Conservation (phyloP, 2,797 vertebrate genomes). For the Tinamus major region DNA sequence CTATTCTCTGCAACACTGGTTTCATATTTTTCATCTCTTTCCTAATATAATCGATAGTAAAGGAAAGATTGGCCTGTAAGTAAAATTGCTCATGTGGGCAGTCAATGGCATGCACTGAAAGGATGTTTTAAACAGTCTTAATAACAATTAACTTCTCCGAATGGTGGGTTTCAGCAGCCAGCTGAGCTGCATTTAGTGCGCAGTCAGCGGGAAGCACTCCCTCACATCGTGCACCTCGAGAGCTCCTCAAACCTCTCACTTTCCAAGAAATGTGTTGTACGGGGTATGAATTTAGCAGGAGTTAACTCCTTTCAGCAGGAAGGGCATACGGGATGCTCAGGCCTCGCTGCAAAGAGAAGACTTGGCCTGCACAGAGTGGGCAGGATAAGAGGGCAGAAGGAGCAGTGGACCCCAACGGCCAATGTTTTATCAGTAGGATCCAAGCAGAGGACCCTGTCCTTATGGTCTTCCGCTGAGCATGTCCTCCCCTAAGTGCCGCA, state of each 20-base stretch:
- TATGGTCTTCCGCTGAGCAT: rapidly evolving
- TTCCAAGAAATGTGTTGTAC: background rate
- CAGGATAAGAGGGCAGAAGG: background rate
- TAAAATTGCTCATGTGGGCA: constrained; percentile 20
- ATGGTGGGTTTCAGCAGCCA: background rate
- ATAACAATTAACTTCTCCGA: background rate
- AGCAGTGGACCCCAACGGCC: background rate
- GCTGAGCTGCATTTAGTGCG: background rate
- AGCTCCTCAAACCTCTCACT: background rate
- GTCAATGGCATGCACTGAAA: constrained; percentile 10
- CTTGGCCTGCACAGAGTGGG: background rate
- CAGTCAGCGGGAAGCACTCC: background rate
- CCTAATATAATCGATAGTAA: constrained; percentile 36
- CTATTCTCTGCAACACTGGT: background rate
- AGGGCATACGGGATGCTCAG: background rate
- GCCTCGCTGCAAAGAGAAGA: background rate
- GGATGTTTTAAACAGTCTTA: background rate
- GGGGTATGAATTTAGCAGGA: background rate
- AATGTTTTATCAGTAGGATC: background rate
- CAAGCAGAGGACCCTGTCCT: background rate
- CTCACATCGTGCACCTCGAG: background rate
- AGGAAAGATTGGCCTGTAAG: constrained; percentile 14
- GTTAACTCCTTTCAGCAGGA: background rate
- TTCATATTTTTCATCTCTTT: constrained; percentile 55
- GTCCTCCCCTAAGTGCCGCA: background rate